These are phyloP conservation scores for Drosophila tripunctata DNA, from an alignment of 2,888 invertebrate genomes.

Conservation along the genomic window DNA sequence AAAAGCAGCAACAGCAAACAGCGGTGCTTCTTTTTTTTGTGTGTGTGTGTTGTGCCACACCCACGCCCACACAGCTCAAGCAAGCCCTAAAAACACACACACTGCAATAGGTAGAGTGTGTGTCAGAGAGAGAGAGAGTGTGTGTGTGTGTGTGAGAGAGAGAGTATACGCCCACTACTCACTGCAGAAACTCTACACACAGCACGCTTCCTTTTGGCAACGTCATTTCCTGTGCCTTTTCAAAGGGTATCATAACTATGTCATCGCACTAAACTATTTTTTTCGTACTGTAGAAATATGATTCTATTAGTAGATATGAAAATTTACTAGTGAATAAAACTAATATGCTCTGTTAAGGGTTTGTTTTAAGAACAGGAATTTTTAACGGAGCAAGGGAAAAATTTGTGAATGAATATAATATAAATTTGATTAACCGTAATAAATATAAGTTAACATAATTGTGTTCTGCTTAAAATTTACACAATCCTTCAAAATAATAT, in stretches of 20 bases:
- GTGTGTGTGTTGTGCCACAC: conserved; percentile 55
- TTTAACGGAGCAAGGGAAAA: no score
- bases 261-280: not conserved
- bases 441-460: no score
- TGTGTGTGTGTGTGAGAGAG: not conserved
- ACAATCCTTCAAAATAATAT: no score
- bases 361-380: no score
- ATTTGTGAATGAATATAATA: no score
- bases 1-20: not conserved
- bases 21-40: conserved; percentile 16
- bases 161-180: conserved; percentile 34
- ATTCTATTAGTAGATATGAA: not conserved
- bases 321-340: not conserved
- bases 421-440: no score
- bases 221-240: conserved; percentile 43
- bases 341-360: no score
- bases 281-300: not conserved
- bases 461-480: no score
- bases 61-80: conserved; percentile 60
- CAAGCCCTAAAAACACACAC: conserved; percentile 26
- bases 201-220: conserved; percentile 47
- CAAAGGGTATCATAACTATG: conserved; percentile 14
- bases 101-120: conserved; percentile 7
- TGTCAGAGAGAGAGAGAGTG: not conserved
- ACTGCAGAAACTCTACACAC: conserved; percentile 23